A percentile compares a stretch with the other conserved stretches of the same genome.
phyloP scores from a whole-genome alignment of 2,113 vertebrate genomes.

The Cololabis saira region DNA sequence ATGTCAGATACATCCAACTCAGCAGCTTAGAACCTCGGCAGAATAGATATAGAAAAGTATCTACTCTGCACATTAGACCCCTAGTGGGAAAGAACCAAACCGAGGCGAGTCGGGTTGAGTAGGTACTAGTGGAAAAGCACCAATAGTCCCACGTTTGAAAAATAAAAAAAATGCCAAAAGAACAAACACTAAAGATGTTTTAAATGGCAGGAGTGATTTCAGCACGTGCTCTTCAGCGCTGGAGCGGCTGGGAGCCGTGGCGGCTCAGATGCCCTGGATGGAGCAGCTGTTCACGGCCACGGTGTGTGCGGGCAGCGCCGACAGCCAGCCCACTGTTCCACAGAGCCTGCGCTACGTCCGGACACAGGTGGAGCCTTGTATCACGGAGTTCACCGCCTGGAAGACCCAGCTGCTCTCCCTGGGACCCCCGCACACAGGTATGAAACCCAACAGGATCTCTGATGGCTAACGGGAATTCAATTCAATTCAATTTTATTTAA shows the following conservation, averaged over 20 bases:
- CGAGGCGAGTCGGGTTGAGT: too few relatives aligned
- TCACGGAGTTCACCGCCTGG: constrained; percentile 88
- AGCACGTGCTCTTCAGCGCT: constrained; percentile 83
- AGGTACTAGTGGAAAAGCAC: too few relatives aligned
- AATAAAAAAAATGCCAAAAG: too few relatives aligned
- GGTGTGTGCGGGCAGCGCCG: constrained; percentile 43
- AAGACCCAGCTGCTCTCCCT: constrained; percentile 83
- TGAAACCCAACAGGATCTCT: not conserved
- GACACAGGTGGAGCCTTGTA: constrained; percentile 79
- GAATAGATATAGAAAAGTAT: too few relatives aligned
- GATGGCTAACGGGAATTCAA: too few relatives aligned
- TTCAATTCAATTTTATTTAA: too few relatives aligned
- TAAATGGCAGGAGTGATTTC: constrained; percentile 86
- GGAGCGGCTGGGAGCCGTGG: constrained; percentile 81
- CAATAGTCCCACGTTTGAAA: too few relatives aligned
- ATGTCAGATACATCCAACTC: too few relatives aligned
- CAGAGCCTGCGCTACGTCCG: constrained; percentile 86
- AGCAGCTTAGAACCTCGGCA: too few relatives aligned
- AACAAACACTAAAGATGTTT: not conserved
- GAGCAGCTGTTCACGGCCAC: constrained; percentile 85
- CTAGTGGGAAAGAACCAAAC: too few relatives aligned
- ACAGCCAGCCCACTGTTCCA: constrained; percentile 76
- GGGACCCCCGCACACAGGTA: constrained; percentile 67
- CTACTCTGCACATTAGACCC: too few relatives aligned
- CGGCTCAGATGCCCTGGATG: constrained; percentile 79